phyloP scores from a whole-genome alignment of 2,888 invertebrate genomes.

The Polydrusus cervinus region DNA sequence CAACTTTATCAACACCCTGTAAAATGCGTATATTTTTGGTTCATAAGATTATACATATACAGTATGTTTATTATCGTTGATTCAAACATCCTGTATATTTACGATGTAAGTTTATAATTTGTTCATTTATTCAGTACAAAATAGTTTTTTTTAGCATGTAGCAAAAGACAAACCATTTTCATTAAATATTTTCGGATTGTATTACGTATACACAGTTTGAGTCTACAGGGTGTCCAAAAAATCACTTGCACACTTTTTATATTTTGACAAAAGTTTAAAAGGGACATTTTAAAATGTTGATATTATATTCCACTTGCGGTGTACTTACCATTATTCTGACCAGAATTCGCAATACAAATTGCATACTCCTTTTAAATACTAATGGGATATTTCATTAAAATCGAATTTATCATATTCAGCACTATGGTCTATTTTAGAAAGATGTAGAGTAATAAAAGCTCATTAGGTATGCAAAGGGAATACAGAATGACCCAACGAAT shows the following conservation, averaged over 20 bases:
- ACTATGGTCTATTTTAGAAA: too few relatives aligned
- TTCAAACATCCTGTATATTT: constrained; percentile 13
- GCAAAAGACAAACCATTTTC: constrained; percentile 34
- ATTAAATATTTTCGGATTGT: constrained; percentile 31
- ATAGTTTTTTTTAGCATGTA: constrained; percentile 18
- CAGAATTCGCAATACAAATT: too few relatives aligned
- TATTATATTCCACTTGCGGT: too few relatives aligned
- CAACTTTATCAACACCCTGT: background rate
- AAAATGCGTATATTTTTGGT: background rate
- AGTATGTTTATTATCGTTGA: background rate
- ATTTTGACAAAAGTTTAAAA: background rate
- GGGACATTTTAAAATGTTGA: too few relatives aligned
- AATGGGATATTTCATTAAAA: too few relatives aligned
- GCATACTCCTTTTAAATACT: too few relatives aligned
- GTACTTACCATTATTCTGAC: too few relatives aligned
- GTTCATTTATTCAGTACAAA: constrained; percentile 24
- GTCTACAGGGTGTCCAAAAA: constrained; percentile 22
- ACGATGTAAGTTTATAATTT: background rate
- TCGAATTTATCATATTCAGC: too few relatives aligned
- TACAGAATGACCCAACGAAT: too few relatives aligned
- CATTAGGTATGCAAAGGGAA: too few relatives aligned
- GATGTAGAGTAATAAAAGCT: too few relatives aligned
- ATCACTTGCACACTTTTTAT: background rate
- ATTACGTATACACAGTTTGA: constrained; percentile 14
- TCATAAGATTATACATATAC: background rate